Conservation (phyloP, 92 coral and sea anemone genomes). For the Phenganax marumi region DNA sequence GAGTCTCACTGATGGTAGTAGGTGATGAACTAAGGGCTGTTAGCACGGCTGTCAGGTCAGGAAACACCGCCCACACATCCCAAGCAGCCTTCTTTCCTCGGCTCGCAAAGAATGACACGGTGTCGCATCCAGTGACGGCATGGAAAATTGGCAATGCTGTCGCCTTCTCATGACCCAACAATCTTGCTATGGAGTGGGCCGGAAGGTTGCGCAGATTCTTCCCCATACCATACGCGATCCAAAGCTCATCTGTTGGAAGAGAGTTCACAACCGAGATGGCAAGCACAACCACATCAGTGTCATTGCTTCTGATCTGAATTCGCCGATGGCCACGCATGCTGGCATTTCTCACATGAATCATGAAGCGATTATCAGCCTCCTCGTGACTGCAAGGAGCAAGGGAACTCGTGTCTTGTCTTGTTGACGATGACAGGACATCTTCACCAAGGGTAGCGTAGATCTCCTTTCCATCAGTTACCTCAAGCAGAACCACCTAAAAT, state of each 20-base stretch:
- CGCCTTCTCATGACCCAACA: slow-evolving; percentile 56
- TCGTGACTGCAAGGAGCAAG: slow-evolving; percentile 58
- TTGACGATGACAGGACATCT: background rate
- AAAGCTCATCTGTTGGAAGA: slow-evolving; percentile 46
- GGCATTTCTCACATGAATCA: slow-evolving; percentile 66
- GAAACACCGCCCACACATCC: slow-evolving; percentile 63
- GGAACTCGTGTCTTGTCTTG: slow-evolving; percentile 17
- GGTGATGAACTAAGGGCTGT: slow-evolving; percentile 48
- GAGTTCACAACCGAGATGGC: slow-evolving; percentile 53
- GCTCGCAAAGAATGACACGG: slow-evolving; percentile 55
- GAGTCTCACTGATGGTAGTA: slow-evolving; percentile 33
- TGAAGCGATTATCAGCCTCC: slow-evolving; percentile 66
- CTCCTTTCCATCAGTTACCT: slow-evolving; percentile 63
- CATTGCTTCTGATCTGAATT: slow-evolving; percentile 57
- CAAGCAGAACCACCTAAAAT: no score
- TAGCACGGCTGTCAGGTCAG: slow-evolving; percentile 58
- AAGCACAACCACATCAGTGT: slow-evolving; percentile 70
- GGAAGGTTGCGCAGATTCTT: slow-evolving; percentile 46
- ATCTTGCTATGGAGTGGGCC: slow-evolving; percentile 49
- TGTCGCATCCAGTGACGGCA: slow-evolving; percentile 67
- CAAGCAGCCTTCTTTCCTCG: slow-evolving; percentile 62
- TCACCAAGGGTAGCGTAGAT: slow-evolving; percentile 62
- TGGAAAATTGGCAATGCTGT: slow-evolving; percentile 61
- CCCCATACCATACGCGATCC: slow-evolving; percentile 50
- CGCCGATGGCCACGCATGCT: slow-evolving; percentile 44